Conservation (phyloP, 2,797 vertebrate genomes). For the Pachyuromys duprasi region DNA sequence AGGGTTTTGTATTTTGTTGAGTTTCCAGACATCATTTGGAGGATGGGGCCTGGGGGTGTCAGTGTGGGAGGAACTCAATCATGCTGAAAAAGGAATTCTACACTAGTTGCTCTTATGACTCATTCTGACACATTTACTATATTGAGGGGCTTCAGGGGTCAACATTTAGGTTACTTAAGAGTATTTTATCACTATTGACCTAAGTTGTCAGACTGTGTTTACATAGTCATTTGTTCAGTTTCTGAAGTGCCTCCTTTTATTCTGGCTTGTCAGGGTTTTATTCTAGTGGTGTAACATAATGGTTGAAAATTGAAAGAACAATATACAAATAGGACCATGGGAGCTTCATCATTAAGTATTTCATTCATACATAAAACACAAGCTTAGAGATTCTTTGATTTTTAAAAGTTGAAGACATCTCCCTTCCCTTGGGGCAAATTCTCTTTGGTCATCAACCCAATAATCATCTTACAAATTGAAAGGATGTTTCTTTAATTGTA, state of each 20-base stretch:
- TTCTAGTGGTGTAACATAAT: constrained; percentile 9
- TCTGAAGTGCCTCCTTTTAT: constrained; percentile 56
- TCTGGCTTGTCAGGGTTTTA: constrained; percentile 17
- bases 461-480: constrained; percentile 15
- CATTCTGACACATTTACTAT: constrained; percentile 36
- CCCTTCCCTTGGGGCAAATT: constrained; percentile 38
- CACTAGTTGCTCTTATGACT: background rate
- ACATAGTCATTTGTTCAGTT: constrained; percentile 41
- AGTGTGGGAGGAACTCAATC: background rate
- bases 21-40: background rate
- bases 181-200: constrained; percentile 58
- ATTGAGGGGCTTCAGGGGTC: background rate
- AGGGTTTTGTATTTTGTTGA: constrained; percentile 35
- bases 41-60: background rate
- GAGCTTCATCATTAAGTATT: constrained; percentile 17
- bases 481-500: constrained; percentile 45
- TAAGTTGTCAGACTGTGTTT: constrained; percentile 54
- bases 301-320: constrained; percentile 54
- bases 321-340: constrained; percentile 1
- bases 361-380: background rate
- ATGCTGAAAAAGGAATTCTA: background rate
- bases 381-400: constrained; percentile 37
- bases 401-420: constrained; percentile 40
- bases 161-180: constrained; percentile 30
- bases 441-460: constrained; percentile 33